Evolutionary conservation across 2,888 invertebrate species (phyloP).

Genomic region (Himalopsyche kuldschensis): DNA sequence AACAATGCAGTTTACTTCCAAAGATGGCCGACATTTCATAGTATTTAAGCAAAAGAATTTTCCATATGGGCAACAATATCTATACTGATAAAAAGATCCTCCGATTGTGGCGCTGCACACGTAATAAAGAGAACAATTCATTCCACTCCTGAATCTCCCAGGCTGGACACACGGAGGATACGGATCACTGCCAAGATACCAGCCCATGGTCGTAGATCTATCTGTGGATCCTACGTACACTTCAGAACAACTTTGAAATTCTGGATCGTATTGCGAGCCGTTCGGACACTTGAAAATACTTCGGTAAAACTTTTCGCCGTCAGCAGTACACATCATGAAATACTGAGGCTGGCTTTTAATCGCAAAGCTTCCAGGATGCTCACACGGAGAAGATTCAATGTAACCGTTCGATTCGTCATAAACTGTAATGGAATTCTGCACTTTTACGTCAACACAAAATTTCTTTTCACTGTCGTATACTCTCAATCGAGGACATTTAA

Average conservation of each 20-base stretch:
- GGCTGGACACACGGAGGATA: conserved; percentile 48
- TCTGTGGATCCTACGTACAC: conserved; percentile 44
- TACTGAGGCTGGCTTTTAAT: conserved; percentile 46
- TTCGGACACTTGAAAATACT: conserved; percentile 46
- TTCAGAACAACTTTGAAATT: conserved; percentile 44
- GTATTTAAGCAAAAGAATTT: conserved; percentile 41
- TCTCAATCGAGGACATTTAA: conserved; percentile 47
- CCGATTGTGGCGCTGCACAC: conserved; percentile 46
- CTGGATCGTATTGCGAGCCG: conserved; percentile 45
- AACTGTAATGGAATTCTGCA: conserved; percentile 35
- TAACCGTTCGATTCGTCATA: conserved; percentile 41
- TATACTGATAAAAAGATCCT: conserved; percentile 47
- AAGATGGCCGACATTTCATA: conserved; percentile 40
- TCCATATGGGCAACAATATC: conserved; percentile 44
- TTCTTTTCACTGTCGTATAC: conserved; percentile 43
- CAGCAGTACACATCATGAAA: conserved; percentile 47
- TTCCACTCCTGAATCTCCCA: conserved; percentile 47
- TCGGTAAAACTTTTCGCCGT: conserved; percentile 41
- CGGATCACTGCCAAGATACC: conserved; percentile 41
- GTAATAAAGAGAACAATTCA: conserved; percentile 50
- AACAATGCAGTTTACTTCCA: conserved; percentile 35
- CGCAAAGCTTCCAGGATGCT: conserved; percentile 46
- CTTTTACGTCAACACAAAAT: conserved; percentile 37
- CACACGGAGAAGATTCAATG: conserved; percentile 43
- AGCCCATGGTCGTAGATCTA: conserved; percentile 24